phyloP scores from a whole-genome alignment of 1,140 invertebrate species.

The Aricia agestis region DNA sequence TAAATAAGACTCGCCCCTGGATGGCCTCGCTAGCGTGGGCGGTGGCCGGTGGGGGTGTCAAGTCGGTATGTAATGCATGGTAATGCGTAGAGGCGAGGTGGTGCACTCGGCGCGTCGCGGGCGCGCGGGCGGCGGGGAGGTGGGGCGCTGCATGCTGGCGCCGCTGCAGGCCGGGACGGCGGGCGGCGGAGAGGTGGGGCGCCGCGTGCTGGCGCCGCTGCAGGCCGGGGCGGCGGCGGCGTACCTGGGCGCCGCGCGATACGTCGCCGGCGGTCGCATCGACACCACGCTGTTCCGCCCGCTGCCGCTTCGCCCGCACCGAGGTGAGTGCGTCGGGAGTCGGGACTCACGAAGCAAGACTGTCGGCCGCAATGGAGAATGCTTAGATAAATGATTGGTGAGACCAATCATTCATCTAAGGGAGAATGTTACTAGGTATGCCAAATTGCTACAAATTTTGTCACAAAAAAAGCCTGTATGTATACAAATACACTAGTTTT shows the following conservation, averaged over 20 bases:
- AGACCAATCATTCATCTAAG: no score
- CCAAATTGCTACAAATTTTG: no score
- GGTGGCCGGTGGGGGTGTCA: no score
- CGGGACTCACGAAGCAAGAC: no score
- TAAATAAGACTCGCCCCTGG: no score
- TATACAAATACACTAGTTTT: no score
- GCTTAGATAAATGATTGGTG: no score
- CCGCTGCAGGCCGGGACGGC: conserved; percentile 44
- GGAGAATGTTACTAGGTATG: no score
- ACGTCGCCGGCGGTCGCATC: conserved; percentile 53
- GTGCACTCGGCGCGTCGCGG: conserved; percentile 33
- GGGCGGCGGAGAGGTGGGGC: conserved; percentile 34
- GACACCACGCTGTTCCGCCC: conserved; percentile 57
- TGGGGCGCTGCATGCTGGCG: conserved; percentile 23
- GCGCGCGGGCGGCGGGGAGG: conserved; percentile 19
- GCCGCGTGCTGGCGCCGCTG: conserved; percentile 19
- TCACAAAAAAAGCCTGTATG: no score
- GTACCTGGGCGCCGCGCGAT: conserved; percentile 55
- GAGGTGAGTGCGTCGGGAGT: conserved; percentile 35
- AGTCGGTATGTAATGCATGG: background rate
- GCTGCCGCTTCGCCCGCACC: conserved; percentile 42
- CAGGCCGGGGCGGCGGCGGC: conserved; percentile 42
- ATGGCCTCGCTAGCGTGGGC: no score
- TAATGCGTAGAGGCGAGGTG: conserved; percentile 42
- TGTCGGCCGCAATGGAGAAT: no score